Evolutionary conservation across 1,140 invertebrate genomes (phyloP).

Genomic region (Drosophila punjabiensis): DNA sequence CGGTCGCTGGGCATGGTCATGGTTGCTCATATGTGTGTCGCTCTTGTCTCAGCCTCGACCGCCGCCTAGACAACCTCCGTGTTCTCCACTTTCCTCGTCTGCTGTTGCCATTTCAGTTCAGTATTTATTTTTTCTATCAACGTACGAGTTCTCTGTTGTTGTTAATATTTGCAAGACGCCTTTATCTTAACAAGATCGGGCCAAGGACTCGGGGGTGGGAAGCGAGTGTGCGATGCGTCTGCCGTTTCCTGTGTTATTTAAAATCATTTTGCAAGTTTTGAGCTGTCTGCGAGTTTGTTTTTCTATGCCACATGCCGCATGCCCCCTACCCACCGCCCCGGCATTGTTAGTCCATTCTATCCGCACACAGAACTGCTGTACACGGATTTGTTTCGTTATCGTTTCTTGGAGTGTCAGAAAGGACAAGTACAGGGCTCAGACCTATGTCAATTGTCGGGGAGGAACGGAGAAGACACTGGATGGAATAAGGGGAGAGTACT

Average conservation of each 20-base stretch:
- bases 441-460: conserved; percentile 18
- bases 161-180: conserved; percentile 68
- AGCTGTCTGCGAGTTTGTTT: conserved; percentile 52
- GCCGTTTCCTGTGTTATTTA: conserved; percentile 66
- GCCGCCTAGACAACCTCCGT: conserved; percentile 57
- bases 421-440: conserved; percentile 29
- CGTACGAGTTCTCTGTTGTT: conserved; percentile 28
- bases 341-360: conserved; percentile 9
- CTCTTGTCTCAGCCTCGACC: conserved; percentile 39
- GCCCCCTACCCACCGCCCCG: neutral
- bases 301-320: conserved; percentile 8
- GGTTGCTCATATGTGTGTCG: conserved; percentile 46
- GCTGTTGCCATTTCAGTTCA: conserved; percentile 49
- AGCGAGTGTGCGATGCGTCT: conserved; percentile 34
- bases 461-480: neutral
- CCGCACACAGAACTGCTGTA: conserved; percentile 31
- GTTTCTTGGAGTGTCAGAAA: conserved; percentile 34
- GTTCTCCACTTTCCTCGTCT: conserved; percentile 24
- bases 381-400: conserved; percentile 69
- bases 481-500: neutral
- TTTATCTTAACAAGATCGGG: conserved; percentile 73
- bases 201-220: conserved; percentile 18
- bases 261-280: conserved; percentile 76
- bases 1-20: conserved; percentile 44
- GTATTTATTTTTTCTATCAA: conserved; percentile 61